Evolutionary conservation across 2,113 vertebrate genomes (phyloP).

Genomic region (Oreochromis aureus): DNA sequence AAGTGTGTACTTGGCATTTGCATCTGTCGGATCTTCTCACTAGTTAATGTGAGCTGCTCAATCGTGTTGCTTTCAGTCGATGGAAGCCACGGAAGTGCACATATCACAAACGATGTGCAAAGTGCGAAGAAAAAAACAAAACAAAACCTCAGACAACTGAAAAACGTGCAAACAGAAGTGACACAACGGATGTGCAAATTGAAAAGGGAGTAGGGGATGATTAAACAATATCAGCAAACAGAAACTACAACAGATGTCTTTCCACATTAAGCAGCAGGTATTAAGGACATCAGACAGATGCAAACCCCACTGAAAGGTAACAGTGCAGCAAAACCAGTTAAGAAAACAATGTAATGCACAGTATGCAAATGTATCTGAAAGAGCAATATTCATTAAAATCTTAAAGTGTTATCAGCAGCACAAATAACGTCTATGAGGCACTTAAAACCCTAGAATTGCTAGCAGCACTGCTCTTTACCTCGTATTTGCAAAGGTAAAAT

Average conservation of each 20-base stretch:
- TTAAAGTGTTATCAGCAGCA: not conserved
- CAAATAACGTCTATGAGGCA: not conserved
- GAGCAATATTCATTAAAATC: not conserved
- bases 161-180: not conserved
- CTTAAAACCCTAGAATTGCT: not conserved
- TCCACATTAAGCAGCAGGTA: slow-evolving; percentile 19
- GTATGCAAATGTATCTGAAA: not conserved
- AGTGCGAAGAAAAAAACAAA: not conserved
- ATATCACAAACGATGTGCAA: not conserved
- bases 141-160: not conserved
- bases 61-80: not conserved
- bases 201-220: not conserved
- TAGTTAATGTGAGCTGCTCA: not conserved
- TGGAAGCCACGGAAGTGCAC: not conserved
- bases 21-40: not conserved
- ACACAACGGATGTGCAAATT: not conserved
- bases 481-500: not conserved
- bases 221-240: not conserved
- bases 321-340: not conserved
- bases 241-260: slow-evolving; percentile 15
- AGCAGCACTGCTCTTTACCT: not conserved
- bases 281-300: slow-evolving; percentile 28
- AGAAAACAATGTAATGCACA: not conserved
- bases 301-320: not conserved
- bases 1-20: not conserved